Conservation (phyloP, 2,797 vertebrate genomes). For the Distichodus sexfasciatus region DNA sequence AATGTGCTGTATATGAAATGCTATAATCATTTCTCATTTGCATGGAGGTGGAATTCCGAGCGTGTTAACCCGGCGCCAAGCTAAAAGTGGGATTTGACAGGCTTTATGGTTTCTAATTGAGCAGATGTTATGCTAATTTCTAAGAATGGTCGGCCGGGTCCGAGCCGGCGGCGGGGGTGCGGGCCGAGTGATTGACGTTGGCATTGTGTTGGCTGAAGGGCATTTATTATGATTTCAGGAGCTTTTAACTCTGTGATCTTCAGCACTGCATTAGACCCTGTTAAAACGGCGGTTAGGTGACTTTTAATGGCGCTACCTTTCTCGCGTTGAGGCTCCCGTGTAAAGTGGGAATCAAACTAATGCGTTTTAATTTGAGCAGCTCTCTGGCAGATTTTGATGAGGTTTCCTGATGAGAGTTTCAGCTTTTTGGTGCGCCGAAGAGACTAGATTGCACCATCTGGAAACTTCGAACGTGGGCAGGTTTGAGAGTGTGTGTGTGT, state of each 20-base stretch:
- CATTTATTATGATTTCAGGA: slow-evolving; percentile 43
- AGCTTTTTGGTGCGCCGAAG: slow-evolving; percentile 20
- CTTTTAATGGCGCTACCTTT: slow-evolving; percentile 26
- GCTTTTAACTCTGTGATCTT: slow-evolving; percentile 23
- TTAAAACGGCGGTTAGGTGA: slow-evolving; percentile 20
- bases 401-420: slow-evolving; percentile 39
- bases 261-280: background rate
- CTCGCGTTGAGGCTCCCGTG: background rate
- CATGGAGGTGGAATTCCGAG: slow-evolving; percentile 14
- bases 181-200: slow-evolving; percentile 41
- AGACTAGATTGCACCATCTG: slow-evolving; percentile 38
- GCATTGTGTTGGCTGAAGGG: slow-evolving; percentile 47
- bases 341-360: slow-evolving; percentile 26
- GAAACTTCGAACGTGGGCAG: slow-evolving; percentile 38
- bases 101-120: slow-evolving; percentile 36
- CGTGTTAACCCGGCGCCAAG: slow-evolving; percentile 9
- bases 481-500: slow-evolving; percentile 8
- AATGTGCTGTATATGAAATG: slow-evolving; percentile 19
- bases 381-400: slow-evolving; percentile 42
- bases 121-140: slow-evolving; percentile 51
- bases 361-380: slow-evolving; percentile 43
- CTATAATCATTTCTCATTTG: slow-evolving; percentile 21
- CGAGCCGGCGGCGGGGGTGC: slow-evolving; percentile 14
- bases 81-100: slow-evolving; percentile 26
- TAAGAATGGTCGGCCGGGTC: slow-evolving; percentile 42